Percentiles rank a stretch among this genome's conserved stretches.
Conservation (phyloP, 2,888 invertebrate species). For the Tachina lurida region DNA sequence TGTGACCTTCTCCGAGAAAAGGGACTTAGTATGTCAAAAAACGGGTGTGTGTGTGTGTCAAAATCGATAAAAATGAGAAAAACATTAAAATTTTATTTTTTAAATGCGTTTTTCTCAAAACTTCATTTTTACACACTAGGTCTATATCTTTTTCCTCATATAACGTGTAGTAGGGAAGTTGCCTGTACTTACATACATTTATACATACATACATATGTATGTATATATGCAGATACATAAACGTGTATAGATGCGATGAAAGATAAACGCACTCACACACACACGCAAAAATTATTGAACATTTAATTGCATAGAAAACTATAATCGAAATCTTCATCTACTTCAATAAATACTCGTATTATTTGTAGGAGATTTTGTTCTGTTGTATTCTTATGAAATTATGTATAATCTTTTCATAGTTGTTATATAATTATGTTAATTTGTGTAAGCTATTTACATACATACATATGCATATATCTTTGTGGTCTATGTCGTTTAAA, state of each 20-base stretch:
- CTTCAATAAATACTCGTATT: constrained; percentile 28
- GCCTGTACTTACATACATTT: neutral
- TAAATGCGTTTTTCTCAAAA: too few species aligned
- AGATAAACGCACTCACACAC: constrained; percentile 1
- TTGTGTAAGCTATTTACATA: constrained; percentile 7
- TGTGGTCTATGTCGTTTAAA: neutral
- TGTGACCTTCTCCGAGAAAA: too few species aligned
- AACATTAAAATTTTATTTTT: too few species aligned
- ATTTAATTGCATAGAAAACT: constrained; percentile 22
- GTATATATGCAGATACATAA: neutral
- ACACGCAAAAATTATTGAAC: constrained; percentile 11
- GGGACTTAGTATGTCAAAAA: too few species aligned
- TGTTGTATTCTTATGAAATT: constrained; percentile 30
- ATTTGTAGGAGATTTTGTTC: constrained; percentile 17
- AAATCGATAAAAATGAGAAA: too few species aligned
- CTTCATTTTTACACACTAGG: too few species aligned
- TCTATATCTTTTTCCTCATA: too few species aligned
- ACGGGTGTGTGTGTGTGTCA: too few species aligned
- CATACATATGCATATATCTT: neutral
- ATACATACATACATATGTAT: neutral
- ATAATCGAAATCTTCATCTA: constrained; percentile 3
- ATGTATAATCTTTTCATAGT: constrained; percentile 22
- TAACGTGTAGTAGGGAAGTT: too few species aligned
- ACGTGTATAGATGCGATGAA: neutral
- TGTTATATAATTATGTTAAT: constrained; percentile 40